Conservation (phyloP, 1,140 invertebrate genomes). For the Fopius arisanus region DNA sequence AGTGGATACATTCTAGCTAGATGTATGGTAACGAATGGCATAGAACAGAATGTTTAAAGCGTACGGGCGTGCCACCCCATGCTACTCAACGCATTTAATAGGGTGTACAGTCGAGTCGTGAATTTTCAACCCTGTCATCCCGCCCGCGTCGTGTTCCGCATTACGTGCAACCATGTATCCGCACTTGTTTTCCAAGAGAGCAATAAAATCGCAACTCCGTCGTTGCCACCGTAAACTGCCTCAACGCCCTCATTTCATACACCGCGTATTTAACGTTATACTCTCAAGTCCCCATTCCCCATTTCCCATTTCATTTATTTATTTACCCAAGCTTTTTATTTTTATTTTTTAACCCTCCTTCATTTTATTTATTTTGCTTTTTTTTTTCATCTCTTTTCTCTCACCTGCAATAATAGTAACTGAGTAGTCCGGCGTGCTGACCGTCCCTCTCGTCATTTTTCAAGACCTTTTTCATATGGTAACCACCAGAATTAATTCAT, state of each 20-base stretch:
- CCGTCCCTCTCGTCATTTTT: constrained; percentile 28
- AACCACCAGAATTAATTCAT: constrained; percentile 34
- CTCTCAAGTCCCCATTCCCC: too few species aligned
- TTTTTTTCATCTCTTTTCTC: too few species aligned
- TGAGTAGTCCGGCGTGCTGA: background rate
- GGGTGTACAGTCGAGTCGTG: constrained; percentile 36
- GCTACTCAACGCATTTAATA: constrained; percentile 38
- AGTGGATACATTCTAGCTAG: background rate
- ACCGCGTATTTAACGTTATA: background rate
- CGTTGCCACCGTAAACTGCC: constrained; percentile 20
- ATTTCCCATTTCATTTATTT: background rate
- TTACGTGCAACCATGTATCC: constrained; percentile 34
- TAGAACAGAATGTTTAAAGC: constrained; percentile 32
- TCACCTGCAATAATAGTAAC: background rate
- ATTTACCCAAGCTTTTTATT: too few species aligned
- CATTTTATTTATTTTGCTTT: too few species aligned
- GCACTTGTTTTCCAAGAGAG: constrained; percentile 33
- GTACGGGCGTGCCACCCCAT: constrained; percentile 30
- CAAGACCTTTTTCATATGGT: constrained; percentile 24
- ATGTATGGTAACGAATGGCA: constrained; percentile 27
- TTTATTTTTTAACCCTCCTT: background rate
- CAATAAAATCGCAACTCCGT: constrained; percentile 30
- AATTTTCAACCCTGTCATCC: constrained; percentile 38
- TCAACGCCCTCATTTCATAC: constrained; percentile 1
- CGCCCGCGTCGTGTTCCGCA: constrained; percentile 28